Percentiles rank a stretch among this genome's conserved stretches.
Evolutionary conservation across 2,888 invertebrate species (phyloP).

Genomic region (Hydroisotoma schaefferi): DNA sequence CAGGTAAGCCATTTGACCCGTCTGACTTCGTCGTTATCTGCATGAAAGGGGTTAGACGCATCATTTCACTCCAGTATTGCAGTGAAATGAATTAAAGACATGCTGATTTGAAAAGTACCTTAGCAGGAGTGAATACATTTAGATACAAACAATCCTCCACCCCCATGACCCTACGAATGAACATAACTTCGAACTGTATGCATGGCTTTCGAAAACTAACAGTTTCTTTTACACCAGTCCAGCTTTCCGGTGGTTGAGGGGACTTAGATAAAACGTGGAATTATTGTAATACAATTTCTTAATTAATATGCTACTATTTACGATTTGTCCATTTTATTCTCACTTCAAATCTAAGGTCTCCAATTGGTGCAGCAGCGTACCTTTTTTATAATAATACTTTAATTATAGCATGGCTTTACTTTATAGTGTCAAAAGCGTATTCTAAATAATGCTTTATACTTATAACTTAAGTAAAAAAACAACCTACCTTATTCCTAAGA

Average conservation of each 20-base stretch:
- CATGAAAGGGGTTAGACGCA: too few species aligned
- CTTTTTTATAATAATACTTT: neutral
- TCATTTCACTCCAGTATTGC: neutral
- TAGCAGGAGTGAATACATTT: conserved; percentile 13
- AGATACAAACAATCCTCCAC: conserved; percentile 23
- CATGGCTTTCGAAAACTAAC: conserved; percentile 13
- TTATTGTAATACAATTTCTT: neutral
- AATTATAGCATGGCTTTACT: too few species aligned
- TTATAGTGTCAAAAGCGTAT: too few species aligned
- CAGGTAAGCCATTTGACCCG: conserved; percentile 13
- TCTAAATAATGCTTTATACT: too few species aligned
- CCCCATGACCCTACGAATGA: conserved; percentile 19
- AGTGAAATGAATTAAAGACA: neutral
- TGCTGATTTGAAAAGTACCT: neutral
- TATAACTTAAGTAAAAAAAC: too few species aligned
- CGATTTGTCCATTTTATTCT: neutral
- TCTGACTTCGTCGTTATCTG: too few species aligned
- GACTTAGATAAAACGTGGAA: conserved; percentile 8
- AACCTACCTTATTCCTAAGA: neutral
- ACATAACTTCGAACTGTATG: conserved; percentile 23
- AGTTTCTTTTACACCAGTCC: conserved; percentile 17
- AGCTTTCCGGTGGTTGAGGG: conserved; percentile 19
- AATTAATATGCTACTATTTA: too few species aligned
- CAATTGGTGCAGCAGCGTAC: neutral
- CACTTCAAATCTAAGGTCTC: conserved; percentile 2